Percentiles rank a stretch among this genome's conserved stretches.
phyloP scores from a whole-genome alignment of 2,113 vertebrate genomes.

The Callorhinus ursinus region DNA sequence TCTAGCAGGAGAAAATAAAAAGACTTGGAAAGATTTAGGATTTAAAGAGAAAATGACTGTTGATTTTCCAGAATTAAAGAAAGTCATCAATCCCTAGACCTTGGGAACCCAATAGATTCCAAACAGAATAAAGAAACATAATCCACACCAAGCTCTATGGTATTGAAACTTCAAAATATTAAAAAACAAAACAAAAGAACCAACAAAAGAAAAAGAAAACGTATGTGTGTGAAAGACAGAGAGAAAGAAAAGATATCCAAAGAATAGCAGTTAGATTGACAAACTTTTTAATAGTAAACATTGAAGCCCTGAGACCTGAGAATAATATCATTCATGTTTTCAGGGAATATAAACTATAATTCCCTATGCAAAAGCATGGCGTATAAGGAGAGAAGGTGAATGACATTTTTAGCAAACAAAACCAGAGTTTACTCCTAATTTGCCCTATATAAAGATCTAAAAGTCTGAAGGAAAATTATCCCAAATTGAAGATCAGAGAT shows the following conservation, averaged over 20 bases:
- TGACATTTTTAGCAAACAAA: neutral
- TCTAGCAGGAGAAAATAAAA: neutral
- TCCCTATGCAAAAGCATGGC: neutral
- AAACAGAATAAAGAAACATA: neutral
- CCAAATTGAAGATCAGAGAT: neutral
- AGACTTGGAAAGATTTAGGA: neutral
- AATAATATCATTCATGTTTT: neutral
- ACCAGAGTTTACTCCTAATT: neutral
- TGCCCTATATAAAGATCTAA: neutral
- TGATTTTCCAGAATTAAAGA: neutral
- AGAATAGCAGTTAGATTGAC: neutral
- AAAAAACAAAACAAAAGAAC: neutral
- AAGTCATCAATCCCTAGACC: neutral
- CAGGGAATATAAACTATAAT: neutral
- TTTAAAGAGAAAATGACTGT: neutral
- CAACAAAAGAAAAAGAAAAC: neutral
- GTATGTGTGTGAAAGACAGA: accelerated
- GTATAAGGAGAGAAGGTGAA: neutral
- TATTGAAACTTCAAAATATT: neutral
- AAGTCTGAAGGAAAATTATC: neutral
- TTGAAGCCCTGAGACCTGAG: neutral
- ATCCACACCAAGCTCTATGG: neutral
- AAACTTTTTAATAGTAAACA: neutral
- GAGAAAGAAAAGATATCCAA: neutral
- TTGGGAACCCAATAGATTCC: neutral